Conservation (phyloP, 2,888 invertebrate genomes). For the Dolichopus griseipennis region DNA sequence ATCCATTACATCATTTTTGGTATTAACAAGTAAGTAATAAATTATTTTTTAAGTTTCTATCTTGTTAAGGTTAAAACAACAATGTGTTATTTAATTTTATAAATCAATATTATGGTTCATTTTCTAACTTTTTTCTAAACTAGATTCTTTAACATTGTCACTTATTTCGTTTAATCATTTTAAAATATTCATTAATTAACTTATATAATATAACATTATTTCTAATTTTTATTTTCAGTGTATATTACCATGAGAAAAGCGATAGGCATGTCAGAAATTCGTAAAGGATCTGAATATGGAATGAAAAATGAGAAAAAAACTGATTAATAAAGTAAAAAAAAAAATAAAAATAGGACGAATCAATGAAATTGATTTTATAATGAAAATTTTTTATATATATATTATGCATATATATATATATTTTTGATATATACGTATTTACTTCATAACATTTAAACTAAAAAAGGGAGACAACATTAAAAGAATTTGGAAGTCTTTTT, state of each 20-base stretch:
- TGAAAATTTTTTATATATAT: neutral
- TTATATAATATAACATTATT: neutral
- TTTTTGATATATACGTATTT: neutral
- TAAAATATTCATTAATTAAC: no score
- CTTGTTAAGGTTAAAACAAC: no score
- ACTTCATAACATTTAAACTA: no score
- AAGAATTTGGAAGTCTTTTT: no score
- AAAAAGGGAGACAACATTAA: no score
- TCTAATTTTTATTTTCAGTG: conserved; percentile 49
- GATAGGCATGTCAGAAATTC: conserved; percentile 76
- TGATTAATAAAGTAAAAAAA: neutral
- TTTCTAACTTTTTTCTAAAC: no score
- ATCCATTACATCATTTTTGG: conserved; percentile 44
- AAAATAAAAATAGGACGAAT: neutral
- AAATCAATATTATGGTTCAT: no score
- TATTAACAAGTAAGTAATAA: conserved; percentile 64
- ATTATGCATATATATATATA: neutral
- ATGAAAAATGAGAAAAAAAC: conserved; percentile 25
- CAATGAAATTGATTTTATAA: neutral
- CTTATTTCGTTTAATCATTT: no score
- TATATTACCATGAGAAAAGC: conserved; percentile 67
- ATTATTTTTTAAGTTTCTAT: no score
- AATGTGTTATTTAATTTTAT: no score
- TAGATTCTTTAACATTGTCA: no score
- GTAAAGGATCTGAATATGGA: conserved; percentile 75